These are phyloP conservation scores for Baryphthengus martii DNA, from an alignment of 2,113 vertebrate species.

Conservation along the genomic window DNA sequence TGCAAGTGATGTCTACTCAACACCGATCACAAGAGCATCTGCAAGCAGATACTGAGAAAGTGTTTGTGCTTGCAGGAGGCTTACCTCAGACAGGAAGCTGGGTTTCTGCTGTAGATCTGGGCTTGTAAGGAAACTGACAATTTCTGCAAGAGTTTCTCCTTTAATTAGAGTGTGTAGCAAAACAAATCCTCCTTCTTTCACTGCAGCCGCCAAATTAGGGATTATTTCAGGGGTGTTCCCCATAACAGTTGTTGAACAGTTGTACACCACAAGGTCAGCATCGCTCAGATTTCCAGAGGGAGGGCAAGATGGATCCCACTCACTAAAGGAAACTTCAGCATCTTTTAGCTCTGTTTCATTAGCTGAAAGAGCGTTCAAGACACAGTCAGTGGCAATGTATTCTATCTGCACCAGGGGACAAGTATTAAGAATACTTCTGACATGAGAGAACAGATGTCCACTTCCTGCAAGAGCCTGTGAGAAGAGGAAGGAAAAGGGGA, in stretches of 20 bases:
- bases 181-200: conserved; percentile 86
- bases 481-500: background rate
- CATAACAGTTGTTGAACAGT: conserved; percentile 68
- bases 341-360: conserved; percentile 73
- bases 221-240: conserved; percentile 65
- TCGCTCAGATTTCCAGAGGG: conserved; percentile 66
- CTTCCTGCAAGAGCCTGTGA: conserved; percentile 82
- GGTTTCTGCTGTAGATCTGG: conserved; percentile 57
- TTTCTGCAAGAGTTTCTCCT: conserved; percentile 84
- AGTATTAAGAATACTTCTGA: conserved; percentile 79
- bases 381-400: conserved; percentile 81
- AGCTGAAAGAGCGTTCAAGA: conserved; percentile 66
- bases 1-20: background rate
- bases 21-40: background rate
- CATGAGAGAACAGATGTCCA: conserved; percentile 79
- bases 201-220: conserved; percentile 79
- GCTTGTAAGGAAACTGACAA: conserved; percentile 79
- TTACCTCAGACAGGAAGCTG: conserved; percentile 84
- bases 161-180: conserved; percentile 86
- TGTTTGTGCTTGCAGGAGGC: background rate
- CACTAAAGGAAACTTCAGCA: conserved; percentile 47
- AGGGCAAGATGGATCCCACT: conserved; percentile 82
- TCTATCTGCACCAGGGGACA: conserved; percentile 86
- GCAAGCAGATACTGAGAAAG: background rate
- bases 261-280: conserved; percentile 86